Base-by-base conservation (phyloP, 1,140 invertebrate genomes). In the Neodiprion lecontei region DNA sequence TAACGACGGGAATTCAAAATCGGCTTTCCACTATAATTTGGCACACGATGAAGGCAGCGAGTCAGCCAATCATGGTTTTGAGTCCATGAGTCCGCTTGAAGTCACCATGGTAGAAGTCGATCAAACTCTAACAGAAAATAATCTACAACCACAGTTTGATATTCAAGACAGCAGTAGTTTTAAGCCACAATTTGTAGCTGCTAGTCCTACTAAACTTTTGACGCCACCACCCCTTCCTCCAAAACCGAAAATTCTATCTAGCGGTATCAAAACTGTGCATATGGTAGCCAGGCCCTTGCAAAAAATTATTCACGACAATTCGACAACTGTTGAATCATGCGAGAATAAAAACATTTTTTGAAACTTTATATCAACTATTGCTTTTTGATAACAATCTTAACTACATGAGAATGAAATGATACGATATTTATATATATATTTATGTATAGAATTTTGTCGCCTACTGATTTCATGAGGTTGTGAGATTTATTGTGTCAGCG, bases 201-300 rank as follows among this genome's bases (percentile, higher is more conserved):
- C 78, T 23, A 80, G 84, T 0, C 76, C 82, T 0, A 70, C 76
- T 9, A 88, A 87, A 78, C 77, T 84, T 48, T 81, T 82, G 17
- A 88, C 88, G 76, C 88, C 88, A 17, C 88, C 86, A 1, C 88
- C 88, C 0, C 77, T 88, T 67, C 88, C 87, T 47, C 88, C 88
- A 9, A 89, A 89, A 77, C 87, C 88, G 48, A 89, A 87, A 79
- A 78, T 87, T 40, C 72, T 82, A 53, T 79, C 81, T 14, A 81
- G 74, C 71, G 78, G 78, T 72, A 75, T 80, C 73, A 88, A 84
- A 74, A 80, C 79, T 17, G 79, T 77, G 75, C 82, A 87, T 40
- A 73, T 84, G 5, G 69, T 84, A 21, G 79, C 83, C 9, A 87
- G 83, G 76, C 78, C 83, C 48, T 79, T 85, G 80, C 83, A 84